Conservation (phyloP, 2,888 invertebrate species). For the Drosophila helvetica region DNA sequence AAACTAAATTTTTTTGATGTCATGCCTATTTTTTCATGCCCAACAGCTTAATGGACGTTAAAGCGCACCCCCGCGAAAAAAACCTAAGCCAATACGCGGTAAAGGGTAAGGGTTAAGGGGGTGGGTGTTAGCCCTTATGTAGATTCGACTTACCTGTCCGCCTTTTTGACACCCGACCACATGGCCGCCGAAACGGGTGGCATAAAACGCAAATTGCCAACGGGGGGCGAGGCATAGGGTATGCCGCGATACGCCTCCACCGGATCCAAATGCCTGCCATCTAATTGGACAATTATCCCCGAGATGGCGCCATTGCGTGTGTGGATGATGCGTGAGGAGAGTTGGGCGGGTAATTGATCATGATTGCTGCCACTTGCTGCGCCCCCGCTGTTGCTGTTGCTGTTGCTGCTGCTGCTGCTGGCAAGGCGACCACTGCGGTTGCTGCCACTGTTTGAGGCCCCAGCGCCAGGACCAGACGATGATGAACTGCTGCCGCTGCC, state of each 20-base stretch:
- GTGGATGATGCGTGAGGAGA: conserved; percentile 92
- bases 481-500: conserved; percentile 34
- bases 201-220: conserved; percentile 96
- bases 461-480: conserved; percentile 12
- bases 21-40: not conserved
- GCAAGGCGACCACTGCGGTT: conserved; percentile 44
- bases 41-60: too few species aligned
- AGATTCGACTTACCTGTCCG: conserved; percentile 86
- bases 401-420: conserved; percentile 45
- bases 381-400: not conserved
- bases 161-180: conserved; percentile 95
- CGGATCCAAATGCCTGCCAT: conserved; percentile 91
- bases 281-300: conserved; percentile 92
- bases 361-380: conserved; percentile 23
- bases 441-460: conserved; percentile 25
- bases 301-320: conserved; percentile 95
- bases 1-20: not conserved
- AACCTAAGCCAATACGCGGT: not conserved
- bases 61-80: too few species aligned
- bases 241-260: conserved; percentile 97
- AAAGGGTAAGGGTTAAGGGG: conserved; percentile 17
- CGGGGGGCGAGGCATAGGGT: conserved; percentile 96
- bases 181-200: conserved; percentile 96
- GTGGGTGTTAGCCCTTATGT: not conserved
- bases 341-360: conserved; percentile 84